Evolutionary conservation across 2,888 invertebrate genomes (phyloP).

Genomic region (Cheilosia variabilis): DNA sequence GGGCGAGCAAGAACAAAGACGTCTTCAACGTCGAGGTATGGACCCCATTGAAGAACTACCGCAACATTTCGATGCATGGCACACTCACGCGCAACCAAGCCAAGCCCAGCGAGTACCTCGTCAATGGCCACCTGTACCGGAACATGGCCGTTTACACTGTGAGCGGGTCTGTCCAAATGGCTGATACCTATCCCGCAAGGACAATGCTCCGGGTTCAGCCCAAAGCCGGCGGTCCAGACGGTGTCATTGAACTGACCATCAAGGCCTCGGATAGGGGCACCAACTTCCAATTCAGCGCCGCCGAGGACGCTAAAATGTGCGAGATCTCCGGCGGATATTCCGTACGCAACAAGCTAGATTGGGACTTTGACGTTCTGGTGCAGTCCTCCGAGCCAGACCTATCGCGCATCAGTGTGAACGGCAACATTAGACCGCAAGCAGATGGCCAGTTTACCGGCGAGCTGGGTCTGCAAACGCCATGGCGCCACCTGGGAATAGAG

Average conservation of each 20-base stretch:
- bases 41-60: constrained; percentile 81
- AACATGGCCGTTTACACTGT: constrained; percentile 83
- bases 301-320: constrained; percentile 84
- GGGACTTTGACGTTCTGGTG: constrained; percentile 83
- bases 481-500: constrained; percentile 82
- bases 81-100: constrained; percentile 77
- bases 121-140: constrained; percentile 83
- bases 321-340: constrained; percentile 83
- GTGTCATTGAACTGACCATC: constrained; percentile 81
- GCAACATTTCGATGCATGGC: constrained; percentile 83
- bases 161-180: constrained; percentile 83
- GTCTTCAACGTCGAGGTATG: constrained; percentile 82
- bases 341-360: constrained; percentile 81
- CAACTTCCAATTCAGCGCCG: constrained; percentile 80
- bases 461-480: constrained; percentile 81
- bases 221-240: constrained; percentile 82
- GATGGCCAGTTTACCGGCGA: constrained; percentile 78
- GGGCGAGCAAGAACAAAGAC: constrained; percentile 80
- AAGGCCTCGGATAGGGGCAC: constrained; percentile 78
- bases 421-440: constrained; percentile 78
- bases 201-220: constrained; percentile 83
- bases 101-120: constrained; percentile 79
- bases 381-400: constrained; percentile 81
- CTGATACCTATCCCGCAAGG: constrained; percentile 82
- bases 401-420: constrained; percentile 80